Percentiles rank a stretch among this genome's conserved stretches.
These are phyloP conservation scores for Saturnia japonica DNA, from an alignment of 2,888 invertebrate genomes.

Conservation along the genomic window DNA sequence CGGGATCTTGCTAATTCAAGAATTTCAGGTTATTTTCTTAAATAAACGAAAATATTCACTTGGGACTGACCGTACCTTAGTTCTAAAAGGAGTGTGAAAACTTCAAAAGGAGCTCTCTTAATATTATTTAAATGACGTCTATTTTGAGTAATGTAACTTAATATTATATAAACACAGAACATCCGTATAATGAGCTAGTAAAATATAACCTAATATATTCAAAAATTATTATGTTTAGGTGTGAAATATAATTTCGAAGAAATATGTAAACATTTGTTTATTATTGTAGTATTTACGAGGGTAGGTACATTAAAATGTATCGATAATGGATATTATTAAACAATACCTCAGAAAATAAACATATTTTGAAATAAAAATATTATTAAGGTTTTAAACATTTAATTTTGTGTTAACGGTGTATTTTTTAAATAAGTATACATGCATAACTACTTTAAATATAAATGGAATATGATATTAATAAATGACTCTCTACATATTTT, in stretches of 20 bases:
- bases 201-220: background rate
- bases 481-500: background rate
- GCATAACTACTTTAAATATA: background rate
- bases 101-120: background rate
- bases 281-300: background rate
- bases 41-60: constrained; percentile 5
- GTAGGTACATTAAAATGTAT: background rate
- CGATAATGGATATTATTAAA: no score
- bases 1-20: background rate
- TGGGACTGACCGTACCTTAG: background rate
- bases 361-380: no score
- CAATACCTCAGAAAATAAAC: no score
- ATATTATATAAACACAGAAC: background rate
- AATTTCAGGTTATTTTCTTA: background rate
- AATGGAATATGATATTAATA: background rate
- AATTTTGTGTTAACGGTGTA: no score
- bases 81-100: background rate
- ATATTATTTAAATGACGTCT: background rate
- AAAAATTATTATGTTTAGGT: background rate
- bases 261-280: background rate
- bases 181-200: background rate
- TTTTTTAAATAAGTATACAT: background rate
- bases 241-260: background rate
- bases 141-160: background rate
- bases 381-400: no score